These are phyloP conservation scores for Eucriotettix oculatus DNA, from an alignment of 2,888 invertebrate genomes.

Conservation along the genomic window DNA sequence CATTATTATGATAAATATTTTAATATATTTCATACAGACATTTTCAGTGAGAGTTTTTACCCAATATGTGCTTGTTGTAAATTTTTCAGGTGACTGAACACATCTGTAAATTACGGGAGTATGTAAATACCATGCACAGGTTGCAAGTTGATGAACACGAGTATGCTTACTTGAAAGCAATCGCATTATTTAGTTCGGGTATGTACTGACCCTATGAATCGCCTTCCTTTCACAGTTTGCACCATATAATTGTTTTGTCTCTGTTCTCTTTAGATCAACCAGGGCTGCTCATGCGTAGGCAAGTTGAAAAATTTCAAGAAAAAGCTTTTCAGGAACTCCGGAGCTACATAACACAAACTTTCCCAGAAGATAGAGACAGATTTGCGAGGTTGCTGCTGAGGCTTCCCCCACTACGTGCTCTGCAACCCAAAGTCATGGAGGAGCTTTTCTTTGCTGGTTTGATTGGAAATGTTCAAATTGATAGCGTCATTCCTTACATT, in stretches of 20 bases:
- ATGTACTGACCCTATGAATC: slow-evolving; percentile 14
- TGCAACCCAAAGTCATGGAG: slow-evolving; percentile 60
- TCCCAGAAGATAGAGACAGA: slow-evolving; percentile 32
- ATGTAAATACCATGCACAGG: slow-evolving; percentile 53
- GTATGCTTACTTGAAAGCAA: slow-evolving; percentile 72
- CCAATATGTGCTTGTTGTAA: neutral
- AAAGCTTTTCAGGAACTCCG: slow-evolving; percentile 41
- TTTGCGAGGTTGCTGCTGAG: slow-evolving; percentile 48
- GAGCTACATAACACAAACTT: slow-evolving; percentile 27
- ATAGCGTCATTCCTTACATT: slow-evolving; percentile 87
- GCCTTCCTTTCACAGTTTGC: too few species aligned
- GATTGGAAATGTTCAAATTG: slow-evolving; percentile 85
- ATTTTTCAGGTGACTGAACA: slow-evolving; percentile 52
- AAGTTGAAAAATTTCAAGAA: slow-evolving; percentile 42
- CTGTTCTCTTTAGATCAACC: slow-evolving; percentile 29
- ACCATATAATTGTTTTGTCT: too few species aligned
- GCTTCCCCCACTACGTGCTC: slow-evolving; percentile 53
- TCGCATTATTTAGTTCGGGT: slow-evolving; percentile 72
- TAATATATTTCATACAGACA: too few species aligned
- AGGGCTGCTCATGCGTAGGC: slow-evolving; percentile 28
- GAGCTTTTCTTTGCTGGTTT: slow-evolving; percentile 86
- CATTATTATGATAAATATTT: too few species aligned
- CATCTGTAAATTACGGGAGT: slow-evolving; percentile 68
- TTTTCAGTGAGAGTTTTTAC: neutral
- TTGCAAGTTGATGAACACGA: slow-evolving; percentile 68